Conservation (phyloP, 2,888 invertebrate genomes). For the Siphonodentalium dalli region DNA sequence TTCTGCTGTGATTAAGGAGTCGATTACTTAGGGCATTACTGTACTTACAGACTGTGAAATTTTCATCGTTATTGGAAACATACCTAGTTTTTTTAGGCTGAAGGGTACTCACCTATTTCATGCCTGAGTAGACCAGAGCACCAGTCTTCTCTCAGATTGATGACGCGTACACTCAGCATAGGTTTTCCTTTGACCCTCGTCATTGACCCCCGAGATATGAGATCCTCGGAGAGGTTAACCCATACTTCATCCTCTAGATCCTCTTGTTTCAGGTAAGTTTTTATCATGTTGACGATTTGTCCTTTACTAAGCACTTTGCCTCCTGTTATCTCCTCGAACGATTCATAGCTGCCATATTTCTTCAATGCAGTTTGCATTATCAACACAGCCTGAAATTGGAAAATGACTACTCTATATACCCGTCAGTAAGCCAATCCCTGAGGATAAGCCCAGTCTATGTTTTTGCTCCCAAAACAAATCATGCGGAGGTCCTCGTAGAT, state of each 20-base stretch:
- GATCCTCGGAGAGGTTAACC: constrained; percentile 48
- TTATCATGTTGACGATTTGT: constrained; percentile 43
- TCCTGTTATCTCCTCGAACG: constrained; percentile 53
- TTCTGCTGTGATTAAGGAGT: too few species aligned
- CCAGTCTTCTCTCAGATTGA: constrained; percentile 55
- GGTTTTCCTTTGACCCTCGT: constrained; percentile 51
- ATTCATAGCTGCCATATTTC: constrained; percentile 53
- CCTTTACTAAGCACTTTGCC: constrained; percentile 44
- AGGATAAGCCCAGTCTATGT: too few species aligned
- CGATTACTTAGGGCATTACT: too few species aligned
- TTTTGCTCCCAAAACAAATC: too few species aligned
- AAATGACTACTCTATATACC: neutral
- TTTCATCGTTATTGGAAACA: too few species aligned
- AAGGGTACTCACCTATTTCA: constrained; percentile 58
- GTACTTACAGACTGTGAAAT: too few species aligned
- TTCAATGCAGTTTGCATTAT: constrained; percentile 52
- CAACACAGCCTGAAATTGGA: constrained; percentile 47
- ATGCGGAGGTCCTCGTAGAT: too few species aligned
- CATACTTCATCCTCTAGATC: constrained; percentile 42
- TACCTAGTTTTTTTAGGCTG: too few species aligned
- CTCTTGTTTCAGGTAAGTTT: constrained; percentile 46
- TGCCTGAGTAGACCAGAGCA: constrained; percentile 56
- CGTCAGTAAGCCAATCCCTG: too few species aligned
- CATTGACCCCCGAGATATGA: constrained; percentile 58
- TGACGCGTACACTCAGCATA: constrained; percentile 51